A percentile compares a stretch with the other conserved stretches of the same genome.
phyloP scores from a whole-genome alignment of 2,797 vertebrate species.

The Bucorvus abyssinicus region DNA sequence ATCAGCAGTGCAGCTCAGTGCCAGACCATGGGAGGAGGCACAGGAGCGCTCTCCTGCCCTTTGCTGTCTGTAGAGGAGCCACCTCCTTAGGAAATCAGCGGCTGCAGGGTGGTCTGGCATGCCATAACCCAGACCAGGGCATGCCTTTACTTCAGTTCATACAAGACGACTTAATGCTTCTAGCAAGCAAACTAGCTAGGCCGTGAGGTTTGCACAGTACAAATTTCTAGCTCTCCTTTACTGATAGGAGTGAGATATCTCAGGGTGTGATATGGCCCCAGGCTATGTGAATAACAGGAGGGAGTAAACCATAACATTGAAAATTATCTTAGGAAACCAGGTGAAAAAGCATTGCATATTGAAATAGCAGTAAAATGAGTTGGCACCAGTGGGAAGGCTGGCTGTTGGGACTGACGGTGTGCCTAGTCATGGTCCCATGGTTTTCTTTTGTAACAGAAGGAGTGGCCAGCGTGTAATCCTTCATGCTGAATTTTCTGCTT shows the following conservation, averaged over 20 bases:
- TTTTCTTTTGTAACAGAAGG: neutral
- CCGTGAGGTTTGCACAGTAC: neutral
- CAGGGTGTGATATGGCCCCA: neutral
- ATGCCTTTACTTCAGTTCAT: neutral
- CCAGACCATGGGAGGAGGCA: neutral
- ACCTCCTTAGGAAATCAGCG: neutral
- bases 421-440: neutral
- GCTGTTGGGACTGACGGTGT: neutral
- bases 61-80: neutral
- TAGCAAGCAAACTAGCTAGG: neutral
- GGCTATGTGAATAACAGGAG: neutral
- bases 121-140: neutral
- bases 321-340: neutral
- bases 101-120: neutral
- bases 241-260: neutral
- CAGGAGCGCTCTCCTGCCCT: neutral
- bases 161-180: neutral
- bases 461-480: neutral
- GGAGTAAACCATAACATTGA: neutral
- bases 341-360: neutral
- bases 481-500: conserved; percentile 12
- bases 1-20: neutral
- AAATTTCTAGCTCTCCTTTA: neutral
- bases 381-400: neutral
- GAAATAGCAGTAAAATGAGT: neutral